phyloP scores from a whole-genome alignment of 2,797 vertebrate genomes.

The Acropternis orthonyx region DNA sequence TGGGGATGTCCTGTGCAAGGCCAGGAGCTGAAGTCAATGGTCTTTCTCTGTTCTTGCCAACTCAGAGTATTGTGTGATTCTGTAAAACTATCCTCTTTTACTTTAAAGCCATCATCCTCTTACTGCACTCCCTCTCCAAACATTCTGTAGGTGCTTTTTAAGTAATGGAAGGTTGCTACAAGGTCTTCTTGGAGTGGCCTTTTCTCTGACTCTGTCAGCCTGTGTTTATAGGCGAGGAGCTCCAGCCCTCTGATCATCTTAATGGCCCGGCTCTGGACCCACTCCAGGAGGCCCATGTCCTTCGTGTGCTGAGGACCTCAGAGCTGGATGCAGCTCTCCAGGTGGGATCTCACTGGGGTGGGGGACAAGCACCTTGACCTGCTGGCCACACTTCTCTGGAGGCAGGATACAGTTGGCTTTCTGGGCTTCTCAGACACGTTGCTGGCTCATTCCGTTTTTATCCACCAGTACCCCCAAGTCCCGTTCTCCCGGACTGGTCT shows the following conservation, averaged over 20 bases:
- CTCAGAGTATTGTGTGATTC: neutral
- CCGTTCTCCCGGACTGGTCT: neutral
- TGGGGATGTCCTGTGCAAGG: neutral
- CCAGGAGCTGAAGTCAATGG: neutral
- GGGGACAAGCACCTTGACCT: neutral
- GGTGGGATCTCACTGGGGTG: neutral
- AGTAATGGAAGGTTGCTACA: neutral
- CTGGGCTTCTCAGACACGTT: neutral
- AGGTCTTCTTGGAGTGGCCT: too few species aligned
- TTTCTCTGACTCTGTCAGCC: too few species aligned
- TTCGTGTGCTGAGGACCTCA: neutral
- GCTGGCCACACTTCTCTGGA: neutral
- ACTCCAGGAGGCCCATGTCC: accelerated
- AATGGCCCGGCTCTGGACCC: accelerated
- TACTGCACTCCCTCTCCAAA: neutral
- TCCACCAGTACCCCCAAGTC: neutral
- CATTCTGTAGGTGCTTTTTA: neutral
- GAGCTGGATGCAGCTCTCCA: neutral
- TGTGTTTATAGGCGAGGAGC: neutral
- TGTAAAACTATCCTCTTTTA: neutral
- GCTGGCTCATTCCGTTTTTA: neutral
- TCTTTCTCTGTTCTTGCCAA: neutral
- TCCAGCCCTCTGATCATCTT: neutral
- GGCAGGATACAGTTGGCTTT: neutral
- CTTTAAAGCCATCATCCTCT: neutral